These are phyloP conservation scores for Rousettus madagascariensis DNA, from an alignment of 2,797 vertebrate species.

Conservation along the genomic window DNA sequence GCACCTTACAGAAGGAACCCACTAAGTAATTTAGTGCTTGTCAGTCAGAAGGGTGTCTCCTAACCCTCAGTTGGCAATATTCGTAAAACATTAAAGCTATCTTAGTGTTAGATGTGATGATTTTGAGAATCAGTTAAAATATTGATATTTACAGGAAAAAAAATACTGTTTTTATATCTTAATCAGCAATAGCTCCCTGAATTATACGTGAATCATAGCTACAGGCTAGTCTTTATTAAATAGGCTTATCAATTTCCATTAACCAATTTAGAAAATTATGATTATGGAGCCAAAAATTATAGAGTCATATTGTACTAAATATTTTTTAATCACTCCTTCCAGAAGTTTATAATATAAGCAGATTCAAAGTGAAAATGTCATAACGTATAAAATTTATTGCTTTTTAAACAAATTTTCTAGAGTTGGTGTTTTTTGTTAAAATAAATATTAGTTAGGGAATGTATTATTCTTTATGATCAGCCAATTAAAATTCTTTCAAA, in stretches of 20 bases:
- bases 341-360: background rate
- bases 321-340: background rate
- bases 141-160: background rate
- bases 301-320: background rate
- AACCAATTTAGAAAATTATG: constrained; percentile 29
- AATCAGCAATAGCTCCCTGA: background rate
- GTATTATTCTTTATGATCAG: background rate
- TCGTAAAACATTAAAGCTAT: background rate
- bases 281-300: background rate
- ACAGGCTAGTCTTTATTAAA: background rate
- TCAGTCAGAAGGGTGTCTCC: background rate
- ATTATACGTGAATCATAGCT: background rate
- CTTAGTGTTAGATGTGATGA: background rate
- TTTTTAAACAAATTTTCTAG: background rate
- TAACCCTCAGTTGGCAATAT: background rate
- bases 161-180: background rate
- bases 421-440: background rate
- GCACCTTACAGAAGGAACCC: background rate
- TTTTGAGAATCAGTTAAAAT: constrained; percentile 15
- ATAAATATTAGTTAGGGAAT: background rate
- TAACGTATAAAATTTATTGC: background rate
- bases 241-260: background rate
- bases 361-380: background rate
- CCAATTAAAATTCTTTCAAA: background rate
- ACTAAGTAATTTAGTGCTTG: background rate